Evolutionary conservation across 53 echinoderm and acorn worm species (phyloP).

Genomic region (Holothuria leucospilota): DNA sequence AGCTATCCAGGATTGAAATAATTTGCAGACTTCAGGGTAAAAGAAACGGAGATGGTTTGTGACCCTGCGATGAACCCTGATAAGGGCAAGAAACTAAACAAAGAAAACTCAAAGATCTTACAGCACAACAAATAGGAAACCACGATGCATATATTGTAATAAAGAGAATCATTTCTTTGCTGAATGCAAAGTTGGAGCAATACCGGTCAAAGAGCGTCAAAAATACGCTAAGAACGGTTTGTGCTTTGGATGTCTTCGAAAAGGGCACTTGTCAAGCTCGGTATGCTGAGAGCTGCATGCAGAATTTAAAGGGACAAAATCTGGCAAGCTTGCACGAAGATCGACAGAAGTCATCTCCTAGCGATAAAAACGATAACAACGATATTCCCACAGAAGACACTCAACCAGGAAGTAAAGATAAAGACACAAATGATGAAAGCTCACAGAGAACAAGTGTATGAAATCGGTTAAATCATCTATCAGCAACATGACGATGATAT

Average conservation of each 20-base stretch:
- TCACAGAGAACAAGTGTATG: neutral
- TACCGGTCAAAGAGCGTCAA: too few relatives aligned
- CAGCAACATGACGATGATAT: slow-evolving; percentile 1
- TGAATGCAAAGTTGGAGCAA: slow-evolving; percentile 49
- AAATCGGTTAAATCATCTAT: neutral
- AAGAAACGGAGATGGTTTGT: slow-evolving; percentile 60
- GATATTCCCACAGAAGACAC: neutral
- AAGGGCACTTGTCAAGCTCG: slow-evolving; percentile 60
- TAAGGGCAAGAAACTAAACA: neutral
- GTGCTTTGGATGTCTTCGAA: too few relatives aligned
- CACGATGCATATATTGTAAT: slow-evolving; percentile 24
- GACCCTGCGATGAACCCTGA: slow-evolving; percentile 46
- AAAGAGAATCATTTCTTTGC: slow-evolving; percentile 38
- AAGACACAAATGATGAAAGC: too few relatives aligned
- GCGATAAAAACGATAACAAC: neutral
- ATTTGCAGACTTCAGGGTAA: slow-evolving; percentile 52
- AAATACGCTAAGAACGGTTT: too few relatives aligned
- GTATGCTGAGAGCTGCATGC: slow-evolving; percentile 38
- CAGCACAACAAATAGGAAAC: neutral
- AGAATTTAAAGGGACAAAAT: slow-evolving; percentile 40
- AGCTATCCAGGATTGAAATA: slow-evolving; percentile 49
- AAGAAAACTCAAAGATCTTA: neutral
- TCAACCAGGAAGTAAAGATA: neutral
- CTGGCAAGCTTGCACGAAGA: slow-evolving; percentile 42
- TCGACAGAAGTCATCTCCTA: neutral